Conservation (phyloP, 2,113 vertebrate species). For the Silurus meridionalis region DNA sequence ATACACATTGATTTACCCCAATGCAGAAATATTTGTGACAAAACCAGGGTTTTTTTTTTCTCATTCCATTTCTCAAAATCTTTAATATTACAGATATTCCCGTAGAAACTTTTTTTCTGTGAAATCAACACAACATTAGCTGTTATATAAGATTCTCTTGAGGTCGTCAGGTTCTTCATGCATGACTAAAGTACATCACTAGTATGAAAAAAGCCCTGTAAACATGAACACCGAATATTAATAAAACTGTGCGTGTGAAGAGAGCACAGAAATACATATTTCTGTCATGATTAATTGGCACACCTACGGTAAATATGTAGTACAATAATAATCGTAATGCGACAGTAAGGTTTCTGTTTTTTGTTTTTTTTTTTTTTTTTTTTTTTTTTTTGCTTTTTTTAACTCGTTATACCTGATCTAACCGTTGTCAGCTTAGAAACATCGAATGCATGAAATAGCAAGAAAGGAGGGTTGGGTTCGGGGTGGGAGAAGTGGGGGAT, state of each 20-base stretch:
- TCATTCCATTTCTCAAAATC: conserved; percentile 71
- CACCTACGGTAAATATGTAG: conserved; percentile 66
- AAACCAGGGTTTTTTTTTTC: conserved; percentile 44
- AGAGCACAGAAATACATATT: conserved; percentile 70
- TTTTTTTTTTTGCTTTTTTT: background rate
- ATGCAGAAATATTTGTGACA: conserved; percentile 6
- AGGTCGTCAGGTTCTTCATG: conserved; percentile 74
- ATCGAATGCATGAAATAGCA: conserved; percentile 63
- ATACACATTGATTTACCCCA: conserved; percentile 16
- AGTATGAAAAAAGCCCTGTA: conserved; percentile 75
- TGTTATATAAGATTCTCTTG: conserved; percentile 69
- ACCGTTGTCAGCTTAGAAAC: conserved; percentile 70
- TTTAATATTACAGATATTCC: conserved; percentile 80
- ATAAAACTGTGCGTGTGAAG: conserved; percentile 64
- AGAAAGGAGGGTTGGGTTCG: conserved; percentile 57
- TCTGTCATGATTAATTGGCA: conserved; percentile 73
- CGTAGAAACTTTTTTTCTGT: conserved; percentile 71
- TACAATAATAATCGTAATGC: conserved; percentile 50
- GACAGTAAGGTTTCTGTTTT: conserved; percentile 34
- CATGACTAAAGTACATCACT: conserved; percentile 74
- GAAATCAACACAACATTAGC: conserved; percentile 70
- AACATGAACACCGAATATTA: conserved; percentile 68
- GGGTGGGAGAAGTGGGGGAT: conserved; percentile 49
- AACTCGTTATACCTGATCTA: conserved; percentile 69
- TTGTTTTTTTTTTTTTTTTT: background rate